Evolutionary conservation across 2,113 vertebrate species (phyloP).

Genomic region (human): GRCh38 chrX:132409501-132410000

Average conservation of each 20-base stretch:
- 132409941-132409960: slow-evolving; percentile 52
- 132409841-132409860: slow-evolving; percentile 43
- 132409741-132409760: neutral
- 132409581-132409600: neutral
- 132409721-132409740: neutral
- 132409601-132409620: neutral
- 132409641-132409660: neutral
- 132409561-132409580: neutral
- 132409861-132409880: slow-evolving; percentile 47
- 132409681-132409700: neutral
- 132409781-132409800: neutral
- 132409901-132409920: slow-evolving; percentile 54
- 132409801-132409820: neutral
- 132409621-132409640: neutral
- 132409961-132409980: slow-evolving; percentile 6
- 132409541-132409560: neutral
- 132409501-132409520: neutral
- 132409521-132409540: neutral
- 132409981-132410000: slow-evolving; percentile 35
- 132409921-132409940: slow-evolving; percentile 53
- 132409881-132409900: slow-evolving; percentile 33
- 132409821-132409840: slow-evolving; percentile 18
- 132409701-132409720: neutral
- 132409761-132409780: neutral
- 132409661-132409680: neutral